Conservation (phyloP, 2,113 vertebrate species). For the Psilopsiagon aurifrons region DNA sequence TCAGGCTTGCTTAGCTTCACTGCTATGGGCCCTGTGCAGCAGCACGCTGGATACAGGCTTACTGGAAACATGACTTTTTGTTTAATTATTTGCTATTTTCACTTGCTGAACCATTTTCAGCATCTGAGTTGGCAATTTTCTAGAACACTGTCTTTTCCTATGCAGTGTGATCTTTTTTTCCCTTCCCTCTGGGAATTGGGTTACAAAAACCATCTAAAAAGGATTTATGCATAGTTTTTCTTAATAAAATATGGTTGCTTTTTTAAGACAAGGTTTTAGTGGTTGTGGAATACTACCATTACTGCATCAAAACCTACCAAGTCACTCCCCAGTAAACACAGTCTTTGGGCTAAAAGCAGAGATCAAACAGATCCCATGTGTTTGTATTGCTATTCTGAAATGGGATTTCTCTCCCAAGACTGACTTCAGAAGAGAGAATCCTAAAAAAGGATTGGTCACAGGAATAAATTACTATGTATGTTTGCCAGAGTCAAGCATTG, state of each 20-base stretch:
- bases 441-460: conserved; percentile 24
- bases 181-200: neutral
- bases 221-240: neutral
- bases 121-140: neutral
- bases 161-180: neutral
- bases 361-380: conserved; percentile 44
- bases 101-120: neutral
- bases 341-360: conserved; percentile 50
- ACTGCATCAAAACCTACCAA: conserved; percentile 17
- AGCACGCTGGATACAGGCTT: neutral
- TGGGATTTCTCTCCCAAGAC: conserved; percentile 19
- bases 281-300: conserved; percentile 51
- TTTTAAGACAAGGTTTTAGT: conserved; percentile 32
- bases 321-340: conserved; percentile 65
- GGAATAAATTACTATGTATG: conserved; percentile 40
- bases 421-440: conserved; percentile 31
- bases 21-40: neutral
- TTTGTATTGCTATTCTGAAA: conserved; percentile 46
- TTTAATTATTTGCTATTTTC: neutral
- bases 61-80: neutral
- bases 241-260: conserved; percentile 36
- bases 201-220: conserved; percentile 19
- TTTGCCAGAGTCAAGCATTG: conserved; percentile 33
- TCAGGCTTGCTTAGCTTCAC: neutral
- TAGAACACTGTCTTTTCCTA: neutral